Evolutionary conservation across 2,797 vertebrate genomes (phyloP), one percentile per base, ranked within the genome.

Genomic region (Spatula versicolor): DNA sequence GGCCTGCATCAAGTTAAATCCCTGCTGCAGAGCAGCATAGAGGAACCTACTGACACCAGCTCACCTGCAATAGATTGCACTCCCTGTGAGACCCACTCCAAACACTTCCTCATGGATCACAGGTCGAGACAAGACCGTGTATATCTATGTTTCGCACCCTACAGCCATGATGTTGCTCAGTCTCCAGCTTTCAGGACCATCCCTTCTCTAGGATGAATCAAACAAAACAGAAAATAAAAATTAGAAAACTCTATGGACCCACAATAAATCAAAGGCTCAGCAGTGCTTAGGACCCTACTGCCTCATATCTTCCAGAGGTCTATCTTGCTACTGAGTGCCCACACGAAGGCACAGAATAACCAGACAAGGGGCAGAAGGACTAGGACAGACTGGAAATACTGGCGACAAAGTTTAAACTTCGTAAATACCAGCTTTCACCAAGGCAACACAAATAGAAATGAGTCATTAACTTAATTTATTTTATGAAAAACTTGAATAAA

Each of bases 381-480:
- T 74, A 63, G 81, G 26, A 54, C 45, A 73, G 79, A 72, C 21
- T 2, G 0, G 78, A 96, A 93, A 63, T 28, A 80, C 4, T 20
- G 64, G 75, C 88, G 60, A 85, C 91, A 88, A 41, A 78, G 75
- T 87, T 95, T 92, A 55, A 94, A 92, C 75, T 94, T 86, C 31
- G 71, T 90, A 77, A 96, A 90, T 74, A 88, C 6, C 56, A 95
- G 52, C 84, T 91, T 94, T 72, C 89, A 79, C 46, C 83, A 76
- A 33, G 39, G 78, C 3, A 1, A 93, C 68, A 93, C 83, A 95
- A 95, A 93, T 64, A 94, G 94, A 90, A 92, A 85, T 69, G 54
- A 93, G 41, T 89, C 88, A 96, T 93, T 95, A 92, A 92, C 78
- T 95, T 94, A 90, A 92, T 94, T 94, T 80, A 83, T 71, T 96